phyloP scores from a whole-genome alignment of 2,888 invertebrate genomes.

The Julus scandinavius region DNA sequence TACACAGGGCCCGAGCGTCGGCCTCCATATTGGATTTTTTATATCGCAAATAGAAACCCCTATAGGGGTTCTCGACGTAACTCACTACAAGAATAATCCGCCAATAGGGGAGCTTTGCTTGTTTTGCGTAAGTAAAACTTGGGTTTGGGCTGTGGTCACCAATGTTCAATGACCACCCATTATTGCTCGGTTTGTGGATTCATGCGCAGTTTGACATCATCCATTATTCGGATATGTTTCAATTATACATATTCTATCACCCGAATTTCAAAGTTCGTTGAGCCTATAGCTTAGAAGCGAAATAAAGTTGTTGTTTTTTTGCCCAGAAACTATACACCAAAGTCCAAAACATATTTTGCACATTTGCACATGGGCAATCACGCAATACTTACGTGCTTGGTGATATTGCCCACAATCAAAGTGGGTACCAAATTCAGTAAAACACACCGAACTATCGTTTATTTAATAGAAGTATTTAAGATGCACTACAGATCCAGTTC shows the following conservation, averaged over 20 bases:
- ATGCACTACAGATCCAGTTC: too few relatives aligned
- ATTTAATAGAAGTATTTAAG: background rate
- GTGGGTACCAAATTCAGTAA: background rate
- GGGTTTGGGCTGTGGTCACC: background rate
- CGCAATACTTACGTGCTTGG: background rate
- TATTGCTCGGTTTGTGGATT: background rate
- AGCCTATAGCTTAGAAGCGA: too few relatives aligned
- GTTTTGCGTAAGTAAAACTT: background rate
- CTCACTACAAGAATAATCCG: background rate
- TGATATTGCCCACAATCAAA: background rate
- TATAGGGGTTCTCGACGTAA: background rate
- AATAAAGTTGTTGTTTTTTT: too few relatives aligned
- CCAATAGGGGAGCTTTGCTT: background rate
- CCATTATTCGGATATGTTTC: too few relatives aligned
- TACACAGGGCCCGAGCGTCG: background rate
- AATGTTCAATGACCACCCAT: background rate
- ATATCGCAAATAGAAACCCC: background rate
- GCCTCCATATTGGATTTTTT: constrained; percentile 40
- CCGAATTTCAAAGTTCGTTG: too few relatives aligned
- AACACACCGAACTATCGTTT: background rate
- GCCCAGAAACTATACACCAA: too few relatives aligned
- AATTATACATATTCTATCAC: too few relatives aligned
- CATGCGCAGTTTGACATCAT: background rate
- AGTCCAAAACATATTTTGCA: too few relatives aligned
- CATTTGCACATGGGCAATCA: background rate